Conservation (phyloP, 2,113 vertebrate species). For the Nannospalax galili region DNA sequence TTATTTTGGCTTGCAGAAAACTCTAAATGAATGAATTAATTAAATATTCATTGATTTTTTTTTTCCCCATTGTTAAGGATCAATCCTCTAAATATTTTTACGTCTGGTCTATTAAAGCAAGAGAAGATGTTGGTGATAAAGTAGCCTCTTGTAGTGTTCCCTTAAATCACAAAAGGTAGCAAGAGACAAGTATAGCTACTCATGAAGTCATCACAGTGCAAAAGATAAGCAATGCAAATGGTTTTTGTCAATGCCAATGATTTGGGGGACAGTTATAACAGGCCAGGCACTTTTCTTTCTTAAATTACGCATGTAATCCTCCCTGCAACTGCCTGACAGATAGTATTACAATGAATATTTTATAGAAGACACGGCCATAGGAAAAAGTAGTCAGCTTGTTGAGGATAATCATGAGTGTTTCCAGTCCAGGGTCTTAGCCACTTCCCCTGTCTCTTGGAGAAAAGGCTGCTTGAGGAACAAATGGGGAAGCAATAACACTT, state of each 20-base stretch:
- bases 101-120: not conserved
- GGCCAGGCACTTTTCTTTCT: not conserved
- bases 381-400: not conserved
- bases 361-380: not conserved
- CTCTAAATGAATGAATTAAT: not conserved
- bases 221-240: not conserved
- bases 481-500: too few species aligned
- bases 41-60: not conserved
- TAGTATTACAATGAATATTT: not conserved
- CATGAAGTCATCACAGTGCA: not conserved
- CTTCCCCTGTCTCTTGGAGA: accelerated
- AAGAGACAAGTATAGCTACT: not conserved
- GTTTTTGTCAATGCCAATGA: not conserved
- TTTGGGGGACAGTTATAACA: not conserved
- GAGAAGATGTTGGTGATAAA: not conserved
- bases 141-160: not conserved
- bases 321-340: not conserved
- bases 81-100: not conserved
- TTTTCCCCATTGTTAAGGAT: not conserved
- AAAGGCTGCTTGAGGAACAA: not conserved
- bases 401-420: not conserved
- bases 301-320: not conserved
- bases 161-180: not conserved
- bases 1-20: not conserved
- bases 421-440: not conserved